Evolutionary conservation across 2,797 vertebrate species (phyloP).

Genomic region (Nannoperca obscura): DNA sequence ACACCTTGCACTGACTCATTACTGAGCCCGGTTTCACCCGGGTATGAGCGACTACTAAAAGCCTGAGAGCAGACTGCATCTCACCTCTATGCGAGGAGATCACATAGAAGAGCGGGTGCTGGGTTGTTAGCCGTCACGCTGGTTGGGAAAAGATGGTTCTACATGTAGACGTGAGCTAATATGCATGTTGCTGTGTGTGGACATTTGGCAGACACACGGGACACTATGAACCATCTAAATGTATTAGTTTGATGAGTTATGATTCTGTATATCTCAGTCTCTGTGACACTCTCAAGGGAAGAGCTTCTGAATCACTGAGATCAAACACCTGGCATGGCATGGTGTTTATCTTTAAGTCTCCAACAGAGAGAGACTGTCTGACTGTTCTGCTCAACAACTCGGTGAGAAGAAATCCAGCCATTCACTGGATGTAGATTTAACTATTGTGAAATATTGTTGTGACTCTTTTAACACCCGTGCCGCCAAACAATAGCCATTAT

Average conservation of each 20-base stretch:
- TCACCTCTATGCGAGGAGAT: conserved; percentile 52
- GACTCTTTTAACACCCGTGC: background rate
- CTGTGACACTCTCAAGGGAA: conserved; percentile 32
- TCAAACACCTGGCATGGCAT: conserved; percentile 39
- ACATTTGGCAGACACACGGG: conserved; percentile 14
- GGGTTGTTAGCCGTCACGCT: conserved; percentile 17
- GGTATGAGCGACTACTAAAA: conserved; percentile 32
- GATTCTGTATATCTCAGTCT: conserved; percentile 27
- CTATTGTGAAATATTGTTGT: background rate
- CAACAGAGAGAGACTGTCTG: conserved; percentile 10
- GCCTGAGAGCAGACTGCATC: conserved; percentile 35
- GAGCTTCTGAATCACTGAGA: conserved; percentile 43
- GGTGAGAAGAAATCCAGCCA: background rate
- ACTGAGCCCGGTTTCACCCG: conserved; percentile 38
- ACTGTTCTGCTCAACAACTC: conserved; percentile 3
- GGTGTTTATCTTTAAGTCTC: conserved; percentile 54
- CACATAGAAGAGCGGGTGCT: conserved; percentile 43
- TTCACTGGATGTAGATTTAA: background rate
- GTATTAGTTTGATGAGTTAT: conserved; percentile 26
- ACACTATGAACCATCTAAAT: conserved; percentile 20
- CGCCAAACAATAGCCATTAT: background rate
- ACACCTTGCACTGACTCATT: conserved; percentile 61
- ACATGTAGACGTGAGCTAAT: conserved; percentile 31
- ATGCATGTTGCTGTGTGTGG: background rate
- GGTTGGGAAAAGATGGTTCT: conserved; percentile 12